Conservation (phyloP, 2,113 vertebrate species). For the Plestiodon gilberti region DNA sequence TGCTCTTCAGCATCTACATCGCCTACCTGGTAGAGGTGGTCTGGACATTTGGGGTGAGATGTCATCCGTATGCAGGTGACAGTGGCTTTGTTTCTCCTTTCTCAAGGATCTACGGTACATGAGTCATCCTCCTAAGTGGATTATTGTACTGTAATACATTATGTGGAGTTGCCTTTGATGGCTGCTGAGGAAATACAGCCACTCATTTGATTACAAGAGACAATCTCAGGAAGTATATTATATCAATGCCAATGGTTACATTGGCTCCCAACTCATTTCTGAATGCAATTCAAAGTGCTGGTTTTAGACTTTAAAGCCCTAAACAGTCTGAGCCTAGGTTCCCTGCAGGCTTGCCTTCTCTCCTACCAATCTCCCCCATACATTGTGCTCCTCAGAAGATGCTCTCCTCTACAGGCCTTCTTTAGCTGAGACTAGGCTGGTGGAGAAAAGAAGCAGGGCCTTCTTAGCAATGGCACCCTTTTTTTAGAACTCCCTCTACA, state of each 20-base stretch:
- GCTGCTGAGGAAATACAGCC: background rate
- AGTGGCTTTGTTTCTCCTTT: background rate
- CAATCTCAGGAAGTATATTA: background rate
- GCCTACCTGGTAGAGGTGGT: background rate
- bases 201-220: no score
- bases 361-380: background rate
- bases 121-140: background rate
- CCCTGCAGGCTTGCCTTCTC: background rate
- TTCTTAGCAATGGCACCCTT: background rate
- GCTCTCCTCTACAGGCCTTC: background rate
- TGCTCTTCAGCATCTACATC: background rate
- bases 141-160: background rate
- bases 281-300: background rate
- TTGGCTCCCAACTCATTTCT: background rate
- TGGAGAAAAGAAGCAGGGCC: background rate
- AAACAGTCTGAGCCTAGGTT: background rate
- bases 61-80: background rate
- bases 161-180: background rate
- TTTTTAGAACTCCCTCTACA: background rate
- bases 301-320: background rate
- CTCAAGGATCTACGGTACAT: background rate
- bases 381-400: background rate
- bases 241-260: background rate
- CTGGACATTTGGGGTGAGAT: background rate
- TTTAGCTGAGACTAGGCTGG: background rate